Base-by-base conservation (phyloP, 2,797 vertebrate species). In the Lutjanus argentimaculatus region DNA sequence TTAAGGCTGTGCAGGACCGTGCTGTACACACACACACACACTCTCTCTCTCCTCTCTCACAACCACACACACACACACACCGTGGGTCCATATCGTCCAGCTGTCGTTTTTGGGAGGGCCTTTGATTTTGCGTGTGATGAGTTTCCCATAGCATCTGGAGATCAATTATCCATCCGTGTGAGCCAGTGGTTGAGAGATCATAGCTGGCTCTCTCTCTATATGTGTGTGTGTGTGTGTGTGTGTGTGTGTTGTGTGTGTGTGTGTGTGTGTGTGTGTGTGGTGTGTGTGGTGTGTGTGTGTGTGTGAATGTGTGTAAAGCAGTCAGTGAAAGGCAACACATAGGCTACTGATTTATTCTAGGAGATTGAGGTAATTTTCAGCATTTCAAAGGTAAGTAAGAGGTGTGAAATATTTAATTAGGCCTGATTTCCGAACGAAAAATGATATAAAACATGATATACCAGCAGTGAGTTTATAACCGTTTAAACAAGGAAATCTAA, bases 121-220 rank as follows among this genome's bases (percentile, higher is more conserved):
- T 95, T 95, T 92, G 91, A 94, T 94, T 36, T 92, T 81, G 83
- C 81, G 68, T 90, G 89, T 92, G 85, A 92, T 91, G 91, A 83
- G 76, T 92, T 88, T 92, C 82, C 67, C 81, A 65, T 45, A 90
- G 85, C 93, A 94, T 94, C 90, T 93, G 92, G 90, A 94, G 91
- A 94, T 95, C 91, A 92, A 88, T 93, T 93, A 93, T 90, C 85
- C 82, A 73, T 80, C 55, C 77, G 71, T 79, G 90, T 87, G 88
- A 84, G 87, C 77, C 79, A 69, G 75, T 67, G 79, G 63, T 58
- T 87, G 75, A 56, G 61, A 86, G 81, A 88, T 86, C 79, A 88
- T 71, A 89, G 81, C 56, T 75, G 72, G 4, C 42, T 51, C 8
- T 46, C 30, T 63, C 17, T 36, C 4, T 36, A 3, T 36, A 36